Base-by-base conservation (phyloP, 2,113 vertebrate genomes). In the Stegostoma tigrinum region DNA sequence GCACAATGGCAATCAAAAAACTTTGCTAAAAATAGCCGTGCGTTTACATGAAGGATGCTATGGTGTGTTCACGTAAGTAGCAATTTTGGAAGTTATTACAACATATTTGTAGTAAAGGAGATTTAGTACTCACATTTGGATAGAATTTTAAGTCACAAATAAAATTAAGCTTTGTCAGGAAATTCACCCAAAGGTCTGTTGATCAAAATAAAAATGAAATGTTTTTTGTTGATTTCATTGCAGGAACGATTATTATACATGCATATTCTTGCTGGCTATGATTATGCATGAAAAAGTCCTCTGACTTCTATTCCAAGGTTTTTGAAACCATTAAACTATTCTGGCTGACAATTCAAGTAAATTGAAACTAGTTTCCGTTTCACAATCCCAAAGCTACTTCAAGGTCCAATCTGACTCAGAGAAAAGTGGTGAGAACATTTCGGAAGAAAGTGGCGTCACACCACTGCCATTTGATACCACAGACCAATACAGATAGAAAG, bases 291-390 rank as follows among this genome's bases (percentile, higher is more conserved):
- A 93, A 93, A 52, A 0, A 93, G 55, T 64, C 87, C 64, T 91
- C 86, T 89, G 86, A 89, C 55, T 61, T 61, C 55, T 89, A 89
- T 89, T 89, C 55, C 48, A 55, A 23, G 8, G 17, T 90, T 90
- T 91, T 38, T 93, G 34, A 93, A 93, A 93, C 61, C 89, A 93
- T 93, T 61, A 93, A 93, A 42, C 42, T 93, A 38, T 93, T 93
- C 89, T 93, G 89, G 89, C 89, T 67, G 61, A 66, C 89, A 93
- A 42, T 93, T 93, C 8, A 93, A 66, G 66, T 93, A 66, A 93
- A 67, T 93, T 93, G 61, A 93, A 93, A 38, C 89, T 61, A 93
- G 89, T 93, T 93, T 83, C 67, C 66, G 61, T 67, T 93, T 67
- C 89, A 67, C 89, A 93, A 67, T 38, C 17, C 89, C 89, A 93